phyloP scores from a whole-genome alignment of 2,797 vertebrate genomes.

The Spinus olivaceus region DNA sequence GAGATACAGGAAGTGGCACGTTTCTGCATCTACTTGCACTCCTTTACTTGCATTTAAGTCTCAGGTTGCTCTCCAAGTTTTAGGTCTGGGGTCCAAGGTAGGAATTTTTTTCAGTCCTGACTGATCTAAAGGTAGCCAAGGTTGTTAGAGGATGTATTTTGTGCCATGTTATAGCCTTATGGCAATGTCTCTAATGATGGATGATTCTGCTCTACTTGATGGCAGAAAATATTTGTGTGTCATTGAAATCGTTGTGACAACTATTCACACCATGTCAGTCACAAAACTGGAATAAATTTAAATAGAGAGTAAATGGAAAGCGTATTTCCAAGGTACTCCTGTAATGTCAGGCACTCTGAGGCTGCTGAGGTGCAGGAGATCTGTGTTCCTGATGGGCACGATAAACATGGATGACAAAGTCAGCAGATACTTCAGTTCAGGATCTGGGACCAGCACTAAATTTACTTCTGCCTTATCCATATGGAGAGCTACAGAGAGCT shows the following conservation, averaged over 20 bases:
- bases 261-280: not conserved
- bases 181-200: fast-evolving
- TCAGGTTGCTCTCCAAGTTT: not conserved
- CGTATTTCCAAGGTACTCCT: not conserved
- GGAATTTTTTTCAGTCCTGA: not conserved
- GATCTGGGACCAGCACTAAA: not conserved
- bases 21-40: not conserved
- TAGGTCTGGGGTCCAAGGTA: not conserved
- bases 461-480: not conserved
- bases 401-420: not conserved
- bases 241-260: not conserved
- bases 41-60: not conserved
- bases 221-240: not conserved
- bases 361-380: not conserved
- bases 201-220: not conserved
- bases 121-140: not conserved
- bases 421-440: not conserved
- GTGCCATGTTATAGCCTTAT: not conserved
- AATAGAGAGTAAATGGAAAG: not conserved
- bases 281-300: not conserved
- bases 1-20: fast-evolving
- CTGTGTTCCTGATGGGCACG: not conserved
- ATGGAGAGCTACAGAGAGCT: not conserved
- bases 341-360: fast-evolving
- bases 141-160: not conserved